These are phyloP conservation scores for Holacanthus passer DNA, from an alignment of 2,113 vertebrate genomes.

Conservation along the genomic window DNA sequence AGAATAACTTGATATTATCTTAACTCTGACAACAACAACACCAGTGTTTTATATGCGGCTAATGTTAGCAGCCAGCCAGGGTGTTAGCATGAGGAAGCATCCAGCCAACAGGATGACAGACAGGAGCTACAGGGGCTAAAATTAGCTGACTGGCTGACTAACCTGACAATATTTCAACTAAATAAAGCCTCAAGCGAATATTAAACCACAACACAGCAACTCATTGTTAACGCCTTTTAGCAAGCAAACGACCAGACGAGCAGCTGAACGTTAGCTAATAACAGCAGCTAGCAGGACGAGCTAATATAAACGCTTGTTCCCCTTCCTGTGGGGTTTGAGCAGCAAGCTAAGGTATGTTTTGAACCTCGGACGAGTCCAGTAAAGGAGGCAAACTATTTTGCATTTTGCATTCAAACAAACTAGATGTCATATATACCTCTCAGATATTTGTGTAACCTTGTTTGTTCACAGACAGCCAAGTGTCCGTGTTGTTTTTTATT, in stretches of 20 bases:
- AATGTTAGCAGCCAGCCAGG: constrained; percentile 55
- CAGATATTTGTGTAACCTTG: constrained; percentile 66
- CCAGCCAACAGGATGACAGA: constrained; percentile 51
- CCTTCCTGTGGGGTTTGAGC: constrained; percentile 50
- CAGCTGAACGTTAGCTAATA: constrained; percentile 58
- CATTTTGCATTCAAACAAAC: constrained; percentile 43
- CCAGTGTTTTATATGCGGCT: constrained; percentile 44
- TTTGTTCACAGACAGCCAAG: constrained; percentile 71
- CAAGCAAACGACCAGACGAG: constrained; percentile 23
- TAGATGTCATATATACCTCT: constrained; percentile 59
- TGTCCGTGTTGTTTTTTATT: constrained; percentile 70
- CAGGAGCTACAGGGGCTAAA: constrained; percentile 41
- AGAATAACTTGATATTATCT: neutral
- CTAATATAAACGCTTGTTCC: constrained; percentile 57
- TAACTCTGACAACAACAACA: neutral
- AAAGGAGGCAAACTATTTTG: neutral
- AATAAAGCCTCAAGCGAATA: neutral
- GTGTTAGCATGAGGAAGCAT: constrained; percentile 61
- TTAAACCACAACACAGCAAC: constrained; percentile 11
- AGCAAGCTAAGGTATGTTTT: constrained; percentile 19
- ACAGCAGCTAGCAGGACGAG: constrained; percentile 35
- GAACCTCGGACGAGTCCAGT: neutral
- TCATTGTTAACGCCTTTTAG: neutral
- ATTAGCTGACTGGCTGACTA: constrained; percentile 44
- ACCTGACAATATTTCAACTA: constrained; percentile 21